Evolutionary conservation across 2,888 invertebrate genomes (phyloP).

Genomic region (Zonitis immaculata): DNA sequence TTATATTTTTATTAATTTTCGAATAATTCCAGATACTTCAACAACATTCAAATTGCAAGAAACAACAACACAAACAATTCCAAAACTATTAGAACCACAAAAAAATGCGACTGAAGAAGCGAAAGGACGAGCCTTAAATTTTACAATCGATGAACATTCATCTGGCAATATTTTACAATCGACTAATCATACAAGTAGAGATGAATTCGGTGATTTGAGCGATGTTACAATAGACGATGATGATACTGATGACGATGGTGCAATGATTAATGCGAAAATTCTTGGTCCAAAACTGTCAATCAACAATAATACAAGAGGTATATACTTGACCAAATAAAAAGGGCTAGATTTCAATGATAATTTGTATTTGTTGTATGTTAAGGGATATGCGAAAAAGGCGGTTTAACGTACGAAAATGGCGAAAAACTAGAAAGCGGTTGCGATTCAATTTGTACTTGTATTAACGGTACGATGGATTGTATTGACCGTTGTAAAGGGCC

Average conservation of each 20-base stretch:
- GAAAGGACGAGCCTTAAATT: constrained; percentile 44
- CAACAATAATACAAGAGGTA: constrained; percentile 13
- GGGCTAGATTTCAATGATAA: too few species aligned
- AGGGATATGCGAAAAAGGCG: constrained; percentile 45
- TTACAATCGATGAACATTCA: constrained; percentile 36
- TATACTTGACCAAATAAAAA: too few species aligned
- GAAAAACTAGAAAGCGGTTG: constrained; percentile 69
- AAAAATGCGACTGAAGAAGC: constrained; percentile 30
- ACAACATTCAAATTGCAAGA: constrained; percentile 22
- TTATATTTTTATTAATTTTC: constrained; percentile 3
- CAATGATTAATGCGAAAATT: constrained; percentile 31
- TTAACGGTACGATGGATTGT: constrained; percentile 66
- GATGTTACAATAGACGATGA: constrained; percentile 72
- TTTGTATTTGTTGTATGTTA: too few species aligned
- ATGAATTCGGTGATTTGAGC: constrained; percentile 59
- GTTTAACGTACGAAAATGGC: constrained; percentile 56
- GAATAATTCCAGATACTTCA: constrained; percentile 10
- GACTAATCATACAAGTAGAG: constrained; percentile 24
- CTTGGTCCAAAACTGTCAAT: constrained; percentile 25
- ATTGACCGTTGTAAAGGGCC: constrained; percentile 65
- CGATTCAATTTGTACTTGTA: constrained; percentile 72
- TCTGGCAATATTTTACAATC: constrained; percentile 33
- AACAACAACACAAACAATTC: constrained; percentile 28
- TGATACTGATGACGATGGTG: constrained; percentile 50
- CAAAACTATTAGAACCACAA: constrained; percentile 30